Base-by-base conservation (phyloP, 2,113 vertebrate genomes). In the Hemicordylus capensis region DNA sequence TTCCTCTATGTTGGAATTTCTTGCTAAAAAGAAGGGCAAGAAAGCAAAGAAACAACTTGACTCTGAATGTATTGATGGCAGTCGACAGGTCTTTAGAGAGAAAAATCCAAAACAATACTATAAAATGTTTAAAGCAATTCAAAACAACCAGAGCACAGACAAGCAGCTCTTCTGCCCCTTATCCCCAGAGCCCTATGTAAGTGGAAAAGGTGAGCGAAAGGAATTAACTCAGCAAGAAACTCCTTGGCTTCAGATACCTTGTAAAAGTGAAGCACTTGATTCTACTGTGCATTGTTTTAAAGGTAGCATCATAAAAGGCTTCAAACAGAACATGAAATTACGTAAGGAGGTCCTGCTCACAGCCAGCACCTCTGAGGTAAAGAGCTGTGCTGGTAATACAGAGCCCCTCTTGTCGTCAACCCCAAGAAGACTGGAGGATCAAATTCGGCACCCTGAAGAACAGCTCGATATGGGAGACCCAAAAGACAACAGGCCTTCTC, bases 321-420 rank as follows among this genome's bases (percentile, higher is more conserved):
- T 75, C 59, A 88, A 75, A 91, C 83, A 88, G 81, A 85, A 28
- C 44, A 88, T 74, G 83, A 83, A 89, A 56, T n/a, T 46, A 81
- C 64, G 89, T 80, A 88, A 94, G 89, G 91, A 70, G 1, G 1
- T 70, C 89, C 91, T 89, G 70, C 88, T 75, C 88, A 86, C 73
- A 61, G 56, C 73, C 87, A 79, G 4, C 15, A n/a, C 31, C 14
- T 48, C 76, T 90, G 92, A 77, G 89, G 85, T 83, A 89, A 94
- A 92, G 87, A 94, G 91, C 92, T 94, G 91, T 73, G 81, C 64
- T 72, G 59, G 37, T 12, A 86, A 42, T 42, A 95, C 84, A 96
- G 91, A 86, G 89, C 78, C n/a, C 56, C 91, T 85, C 94, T 95
- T 97, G 92, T 96, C 84, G 82, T 19, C 83, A 61, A 20, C 58